Evolutionary conservation across 2,888 invertebrate genomes (phyloP).

Genomic region (Napeogenes sylphis): DNA sequence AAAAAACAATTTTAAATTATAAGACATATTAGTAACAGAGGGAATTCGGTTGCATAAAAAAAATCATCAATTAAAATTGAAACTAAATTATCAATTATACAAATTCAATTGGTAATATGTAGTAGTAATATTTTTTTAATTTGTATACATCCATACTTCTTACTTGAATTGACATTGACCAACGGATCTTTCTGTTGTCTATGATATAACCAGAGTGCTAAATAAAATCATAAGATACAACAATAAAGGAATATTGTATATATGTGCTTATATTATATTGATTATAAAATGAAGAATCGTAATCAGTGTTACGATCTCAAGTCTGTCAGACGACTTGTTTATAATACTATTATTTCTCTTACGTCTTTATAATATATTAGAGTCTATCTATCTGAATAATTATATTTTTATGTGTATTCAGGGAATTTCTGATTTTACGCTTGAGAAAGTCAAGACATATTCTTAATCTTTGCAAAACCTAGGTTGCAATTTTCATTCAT

Average conservation of each 20-base stretch:
- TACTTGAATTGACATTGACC: constrained; percentile 3
- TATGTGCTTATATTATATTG: neutral
- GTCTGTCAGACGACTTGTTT: constrained; percentile 20
- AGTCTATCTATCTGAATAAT: no score
- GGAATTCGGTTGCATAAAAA: no score
- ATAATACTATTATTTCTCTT: neutral
- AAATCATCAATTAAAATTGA: neutral
- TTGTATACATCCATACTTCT: constrained; percentile 1
- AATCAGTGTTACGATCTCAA: constrained; percentile 27
- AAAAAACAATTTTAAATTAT: neutral
- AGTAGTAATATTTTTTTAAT: neutral
- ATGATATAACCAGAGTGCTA: no score
- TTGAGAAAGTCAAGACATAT: no score
- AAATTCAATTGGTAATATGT: neutral
- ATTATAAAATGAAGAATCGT: constrained; percentile 12
- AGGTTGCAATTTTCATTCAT: no score
- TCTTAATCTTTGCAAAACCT: no score
- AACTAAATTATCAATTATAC: no score
- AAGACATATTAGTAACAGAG: neutral
- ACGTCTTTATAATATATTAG: no score
- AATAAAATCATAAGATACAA: no score
- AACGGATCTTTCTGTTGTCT: constrained; percentile 5
- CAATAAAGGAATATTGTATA: no score
- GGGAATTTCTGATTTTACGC: no score
- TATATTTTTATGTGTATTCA: no score